Evolutionary conservation across 2,113 vertebrate species (phyloP), one percentile per base, ranked within the genome.

Genomic region (Tor tambroides): DNA sequence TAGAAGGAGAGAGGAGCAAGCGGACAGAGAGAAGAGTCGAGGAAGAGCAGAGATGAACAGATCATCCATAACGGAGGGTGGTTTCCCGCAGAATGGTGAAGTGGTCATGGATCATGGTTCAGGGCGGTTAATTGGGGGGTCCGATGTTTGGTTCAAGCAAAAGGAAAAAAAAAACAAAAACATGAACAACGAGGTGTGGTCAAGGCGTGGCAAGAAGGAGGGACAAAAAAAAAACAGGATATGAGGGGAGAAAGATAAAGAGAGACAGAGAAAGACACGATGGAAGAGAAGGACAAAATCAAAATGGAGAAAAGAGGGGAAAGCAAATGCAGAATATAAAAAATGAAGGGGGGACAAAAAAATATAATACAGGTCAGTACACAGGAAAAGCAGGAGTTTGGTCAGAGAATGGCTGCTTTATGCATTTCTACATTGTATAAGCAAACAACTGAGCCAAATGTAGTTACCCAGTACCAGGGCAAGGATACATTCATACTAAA

Each of bases 301-400:
- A 71, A 71, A 71, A 71, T 71, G 17, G 91, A 93, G 95, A 93
- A 92, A 46, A 38, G 92, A 92, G 93, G 59, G 95, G 93, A 86
- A 41, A 88, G 79, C 77, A 84, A 84, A 30, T 63, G 94, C 90
- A 92, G 94, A 93, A 90, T 93, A 93, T 94, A 94, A 94, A 95
- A 95, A 90, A 93, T 2, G 41, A 95, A 96, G 41, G 43, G 43
- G 96, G 95, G 95, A 96, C 96, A 95, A 97, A 96, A 98, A 97
- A 98, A 98, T 96, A 98, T 98, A 98, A 97, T 97, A 98, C 95
- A 98, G 96, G 98, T 99, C 98, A 99, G 98, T 99, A 98, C 43
- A 46, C 43, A 11, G 43, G 43, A 46, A 46, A 46, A 12, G 43
- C 43, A 46, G 43, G 43, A 46, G 43, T 46, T 46, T 46, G 43